Conservation (phyloP, 1,140 invertebrate species). For the Megalopta genalis region DNA sequence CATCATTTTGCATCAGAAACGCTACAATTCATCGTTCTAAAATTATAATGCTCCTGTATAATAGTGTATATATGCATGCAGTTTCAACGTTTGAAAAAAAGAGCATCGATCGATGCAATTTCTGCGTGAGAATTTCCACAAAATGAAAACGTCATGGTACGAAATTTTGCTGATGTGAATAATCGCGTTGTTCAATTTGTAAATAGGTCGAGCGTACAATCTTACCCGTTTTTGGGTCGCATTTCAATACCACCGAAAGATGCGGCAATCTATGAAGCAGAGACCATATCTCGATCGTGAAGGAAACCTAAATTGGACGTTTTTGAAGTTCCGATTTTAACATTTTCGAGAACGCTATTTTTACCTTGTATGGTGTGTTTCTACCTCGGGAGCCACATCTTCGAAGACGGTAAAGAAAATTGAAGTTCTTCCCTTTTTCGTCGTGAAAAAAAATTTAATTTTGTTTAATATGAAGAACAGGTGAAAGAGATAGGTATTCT, state of each 20-base stretch:
- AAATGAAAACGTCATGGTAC: neutral
- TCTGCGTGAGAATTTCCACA: neutral
- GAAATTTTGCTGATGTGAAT: neutral
- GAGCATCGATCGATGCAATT: conserved; percentile 2
- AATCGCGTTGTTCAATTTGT: neutral
- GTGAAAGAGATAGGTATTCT: no score
- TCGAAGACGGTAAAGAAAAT: conserved; percentile 45
- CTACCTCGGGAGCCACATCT: conserved; percentile 39
- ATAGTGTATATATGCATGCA: neutral
- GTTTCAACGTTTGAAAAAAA: neutral
- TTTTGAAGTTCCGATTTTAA: conserved; percentile 28
- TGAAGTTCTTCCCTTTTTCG: neutral
- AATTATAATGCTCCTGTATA: neutral
- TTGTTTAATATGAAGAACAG: no score
- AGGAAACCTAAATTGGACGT: conserved; percentile 38
- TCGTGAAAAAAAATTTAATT: no score
- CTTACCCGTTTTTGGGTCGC: neutral
- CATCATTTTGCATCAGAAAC: no score
- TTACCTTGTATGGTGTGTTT: conserved; percentile 59
- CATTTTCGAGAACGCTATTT: conserved; percentile 47
- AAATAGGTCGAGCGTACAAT: neutral
- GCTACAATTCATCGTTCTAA: neutral
- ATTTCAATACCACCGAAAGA: neutral
- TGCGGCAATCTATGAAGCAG: conserved; percentile 9
- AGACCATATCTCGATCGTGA: neutral